Base-by-base conservation (phyloP, 1,140 invertebrate species). In the Venturia canescens region DNA sequence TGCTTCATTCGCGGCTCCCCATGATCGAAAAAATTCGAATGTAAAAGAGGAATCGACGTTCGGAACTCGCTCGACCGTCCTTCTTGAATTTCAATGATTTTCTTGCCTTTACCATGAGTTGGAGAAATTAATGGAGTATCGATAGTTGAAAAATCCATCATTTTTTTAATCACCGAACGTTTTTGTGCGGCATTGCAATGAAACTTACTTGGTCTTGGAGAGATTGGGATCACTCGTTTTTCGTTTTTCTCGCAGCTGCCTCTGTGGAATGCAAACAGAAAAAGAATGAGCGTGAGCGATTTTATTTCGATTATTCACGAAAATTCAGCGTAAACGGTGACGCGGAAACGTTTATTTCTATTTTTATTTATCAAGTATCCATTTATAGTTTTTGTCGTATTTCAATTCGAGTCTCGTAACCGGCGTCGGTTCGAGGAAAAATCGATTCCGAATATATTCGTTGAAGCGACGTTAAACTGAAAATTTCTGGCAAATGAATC, bases 161-260 rank as follows among this genome's bases (percentile, higher is more conserved):
- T 79, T 76, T 79, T 72, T 53, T 48, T 77, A 53, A 60, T 81
- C 44, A 23, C 29, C 26, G 66, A 34, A 63, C 16, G 27, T 57
- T 71, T 29, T 11, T 50, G 18, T 23, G 60, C n/a, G 27, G 6
- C 44, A 26, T 50, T 38, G 26, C 27, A 48, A 21, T 67, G 18
- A 26, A 27, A 92, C 93, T 94, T 89, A 94, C 94, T 94, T 94
- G 85, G 93, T 94, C 92, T 95, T 95, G 53, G 95, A 95, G 66
- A 96, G 93, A 91, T 95, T 96, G 16, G 95, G 95, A 91, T 96
- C 95, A 84, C 95, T 95, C 67, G 94, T 95, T 90, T 96, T 96
- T 85, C 95, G 92, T 82, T 94, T 94, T 88, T 95, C 95, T 83
- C 94, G 92, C 82, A 94, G 89, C 86, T 94, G 94, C 83, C 94